Base-by-base conservation (phyloP, 2,113 vertebrate genomes). In the Orientallactaga bullata region DNA sequence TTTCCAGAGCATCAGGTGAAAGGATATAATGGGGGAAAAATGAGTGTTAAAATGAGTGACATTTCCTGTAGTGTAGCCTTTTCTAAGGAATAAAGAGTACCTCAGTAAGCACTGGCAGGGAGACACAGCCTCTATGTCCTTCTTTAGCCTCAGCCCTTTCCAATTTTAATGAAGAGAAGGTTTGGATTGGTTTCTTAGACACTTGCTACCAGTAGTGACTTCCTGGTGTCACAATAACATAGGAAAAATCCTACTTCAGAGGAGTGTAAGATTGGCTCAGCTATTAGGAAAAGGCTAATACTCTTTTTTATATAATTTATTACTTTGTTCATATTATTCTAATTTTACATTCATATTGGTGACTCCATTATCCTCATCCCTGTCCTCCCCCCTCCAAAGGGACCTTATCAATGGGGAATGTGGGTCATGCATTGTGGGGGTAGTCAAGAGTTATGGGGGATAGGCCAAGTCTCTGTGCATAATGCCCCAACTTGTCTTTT, bases 201-300 rank as follows among this genome's bases (percentile, higher is more conserved):
- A 32, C 21, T 1, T 28, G 72, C 2, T 30, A 26, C 15, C 17
- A 28, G 37, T 15, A 21, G 8, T 32, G 63, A 21, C 2, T 26
- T 85, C 35, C 77, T 11, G 37, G 5, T 71, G 23, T n/a, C 66
- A 9, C 6, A 32, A 11, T 11, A 7, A 1, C 10, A 8, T 17
- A 55, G 12, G 26, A n/a, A 42, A 13, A 9, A 10, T 0, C 4
- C 0, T 18, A 55, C 55, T 23, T 77, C 3, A 42, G 13, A 4
- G 30, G 5, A 3, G 0, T 6, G 6, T 1, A 15, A 10, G 18
- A 10, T 24, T 24, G 13, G 10, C 18, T 89, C 28, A 61, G 16
- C 3, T 23, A 1, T 23, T 21, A 28, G 9, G 23, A 42, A 20
- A 39, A 37, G 2, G 5, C 0, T 0, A 26, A 10, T 11, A 1